phyloP scores from a whole-genome alignment of 2,888 invertebrate species.

The Andrena chrysosceles region DNA sequence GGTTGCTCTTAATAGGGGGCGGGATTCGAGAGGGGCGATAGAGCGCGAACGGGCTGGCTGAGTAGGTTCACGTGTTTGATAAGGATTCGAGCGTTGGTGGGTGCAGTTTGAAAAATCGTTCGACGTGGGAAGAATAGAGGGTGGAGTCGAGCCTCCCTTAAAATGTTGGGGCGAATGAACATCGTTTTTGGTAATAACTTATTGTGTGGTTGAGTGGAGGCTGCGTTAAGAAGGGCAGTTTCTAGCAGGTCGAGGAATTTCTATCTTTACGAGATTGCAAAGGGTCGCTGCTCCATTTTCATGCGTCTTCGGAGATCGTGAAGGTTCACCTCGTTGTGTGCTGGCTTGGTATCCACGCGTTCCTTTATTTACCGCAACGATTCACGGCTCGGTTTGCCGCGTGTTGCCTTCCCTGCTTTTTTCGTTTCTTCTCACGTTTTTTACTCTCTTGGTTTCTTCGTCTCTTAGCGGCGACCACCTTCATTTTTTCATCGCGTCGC shows the following conservation, averaged over 20 bases:
- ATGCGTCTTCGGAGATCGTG: background rate
- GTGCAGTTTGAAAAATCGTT: constrained; percentile 2
- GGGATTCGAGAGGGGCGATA: constrained; percentile 11
- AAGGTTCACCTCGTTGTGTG: constrained; percentile 8
- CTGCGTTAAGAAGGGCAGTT: background rate
- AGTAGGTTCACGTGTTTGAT: background rate
- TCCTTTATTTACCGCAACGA: constrained; percentile 17
- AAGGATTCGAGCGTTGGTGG: background rate
- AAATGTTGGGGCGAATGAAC: background rate
- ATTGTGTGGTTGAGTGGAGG: too few species aligned
- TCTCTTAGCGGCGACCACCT: constrained; percentile 43
- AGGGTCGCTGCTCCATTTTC: background rate
- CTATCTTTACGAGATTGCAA: background rate
- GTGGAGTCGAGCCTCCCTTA: background rate
- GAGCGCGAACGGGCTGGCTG: constrained; percentile 2
- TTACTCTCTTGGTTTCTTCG: constrained; percentile 8
- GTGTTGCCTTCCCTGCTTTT: background rate
- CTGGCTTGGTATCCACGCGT: background rate
- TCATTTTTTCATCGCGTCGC: constrained; percentile 47
- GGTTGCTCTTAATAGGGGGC: constrained; percentile 10
- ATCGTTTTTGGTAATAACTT: too few species aligned
- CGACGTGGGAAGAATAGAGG: background rate
- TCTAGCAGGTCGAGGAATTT: background rate
- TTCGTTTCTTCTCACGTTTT: background rate
- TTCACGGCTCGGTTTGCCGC: background rate